Evolutionary conservation across 2,888 invertebrate species (phyloP).

Genomic region (Drosophila silvestris): DNA sequence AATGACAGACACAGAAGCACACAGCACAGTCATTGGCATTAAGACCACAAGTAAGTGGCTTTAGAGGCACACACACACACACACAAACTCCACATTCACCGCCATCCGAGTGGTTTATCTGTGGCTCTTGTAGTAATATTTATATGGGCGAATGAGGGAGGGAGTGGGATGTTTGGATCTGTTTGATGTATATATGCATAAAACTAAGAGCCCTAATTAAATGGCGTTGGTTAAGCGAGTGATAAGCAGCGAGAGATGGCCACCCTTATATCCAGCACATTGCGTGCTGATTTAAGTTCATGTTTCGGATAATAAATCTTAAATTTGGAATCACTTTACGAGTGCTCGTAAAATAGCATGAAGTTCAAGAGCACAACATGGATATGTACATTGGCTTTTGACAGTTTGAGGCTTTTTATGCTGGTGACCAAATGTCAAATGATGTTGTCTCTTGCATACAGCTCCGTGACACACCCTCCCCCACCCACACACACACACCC

Average conservation of each 20-base stretch:
- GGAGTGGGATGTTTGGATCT: not conserved
- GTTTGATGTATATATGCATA: slow-evolving; percentile 38
- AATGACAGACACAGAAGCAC: slow-evolving; percentile 29
- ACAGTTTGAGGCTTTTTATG: slow-evolving; percentile 24
- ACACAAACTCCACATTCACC: not conserved
- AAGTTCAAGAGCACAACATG: slow-evolving; percentile 30
- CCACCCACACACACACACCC: not conserved
- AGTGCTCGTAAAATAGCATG: slow-evolving; percentile 71
- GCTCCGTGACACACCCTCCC: not conserved
- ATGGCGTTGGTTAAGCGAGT: slow-evolving; percentile 66
- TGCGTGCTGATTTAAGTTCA: slow-evolving; percentile 66
- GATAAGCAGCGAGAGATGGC: slow-evolving; percentile 56
- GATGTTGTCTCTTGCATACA: slow-evolving; percentile 28
- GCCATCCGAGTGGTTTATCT: slow-evolving; percentile 33
- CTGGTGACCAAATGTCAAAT: slow-evolving; percentile 59
- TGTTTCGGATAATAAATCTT: slow-evolving; percentile 77
- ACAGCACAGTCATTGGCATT: slow-evolving; percentile 56
- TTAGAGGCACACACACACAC: slow-evolving; percentile 1
- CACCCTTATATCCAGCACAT: slow-evolving; percentile 20
- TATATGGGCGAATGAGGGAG: slow-evolving; percentile 3
- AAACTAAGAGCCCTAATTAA: slow-evolving; percentile 69
- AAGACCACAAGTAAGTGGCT: slow-evolving; percentile 45
- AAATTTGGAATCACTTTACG: slow-evolving; percentile 77
- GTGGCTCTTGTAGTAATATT: slow-evolving; percentile 45
- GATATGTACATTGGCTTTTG: slow-evolving; percentile 17